These are phyloP conservation scores for Lordiphosa clarofinis DNA, from an alignment of 1,140 invertebrate species.

Conservation along the genomic window DNA sequence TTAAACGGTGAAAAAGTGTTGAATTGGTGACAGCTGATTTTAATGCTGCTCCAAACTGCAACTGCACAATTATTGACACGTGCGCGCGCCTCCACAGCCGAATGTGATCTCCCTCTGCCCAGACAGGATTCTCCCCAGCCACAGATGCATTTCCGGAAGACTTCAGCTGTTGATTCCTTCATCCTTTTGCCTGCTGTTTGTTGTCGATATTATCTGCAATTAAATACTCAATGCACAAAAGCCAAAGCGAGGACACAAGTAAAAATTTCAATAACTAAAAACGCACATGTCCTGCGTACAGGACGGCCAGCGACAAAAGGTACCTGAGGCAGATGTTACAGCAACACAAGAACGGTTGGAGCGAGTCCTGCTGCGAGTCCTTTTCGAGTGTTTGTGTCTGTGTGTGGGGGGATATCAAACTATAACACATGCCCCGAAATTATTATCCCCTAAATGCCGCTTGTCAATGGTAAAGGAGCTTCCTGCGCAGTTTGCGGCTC, in stretches of 20 bases:
- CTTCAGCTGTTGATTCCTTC: conserved; percentile 11
- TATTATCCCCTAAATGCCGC: conserved; percentile 70
- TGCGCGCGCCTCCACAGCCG: conserved; percentile 54
- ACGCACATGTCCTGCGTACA: conserved; percentile 65
- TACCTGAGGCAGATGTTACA: conserved; percentile 54
- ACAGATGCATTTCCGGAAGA: conserved; percentile 16
- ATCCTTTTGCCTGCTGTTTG: conserved; percentile 56
- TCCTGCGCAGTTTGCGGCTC: conserved; percentile 72
- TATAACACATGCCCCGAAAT: conserved; percentile 57
- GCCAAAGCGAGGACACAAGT: conserved; percentile 54
- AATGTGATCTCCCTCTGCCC: not conserved
- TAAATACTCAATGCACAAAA: conserved; percentile 75
- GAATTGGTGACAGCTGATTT: conserved; percentile 49
- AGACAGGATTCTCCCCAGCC: not conserved
- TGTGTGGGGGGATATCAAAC: conserved; percentile 27
- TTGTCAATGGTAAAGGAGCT: conserved; percentile 55
- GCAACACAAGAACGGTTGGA: conserved; percentile 48
- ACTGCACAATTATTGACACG: conserved; percentile 71
- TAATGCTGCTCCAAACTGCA: conserved; percentile 23
- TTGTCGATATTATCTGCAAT: conserved; percentile 77
- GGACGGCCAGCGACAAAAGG: conserved; percentile 13
- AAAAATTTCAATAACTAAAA: conserved; percentile 78
- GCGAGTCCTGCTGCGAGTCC: conserved; percentile 51
- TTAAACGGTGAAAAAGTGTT: no score
- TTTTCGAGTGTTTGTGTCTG: conserved; percentile 14